These are phyloP conservation scores for Sorex maritimensis DNA, from an alignment of 2,797 vertebrate species.

Conservation along the genomic window DNA sequence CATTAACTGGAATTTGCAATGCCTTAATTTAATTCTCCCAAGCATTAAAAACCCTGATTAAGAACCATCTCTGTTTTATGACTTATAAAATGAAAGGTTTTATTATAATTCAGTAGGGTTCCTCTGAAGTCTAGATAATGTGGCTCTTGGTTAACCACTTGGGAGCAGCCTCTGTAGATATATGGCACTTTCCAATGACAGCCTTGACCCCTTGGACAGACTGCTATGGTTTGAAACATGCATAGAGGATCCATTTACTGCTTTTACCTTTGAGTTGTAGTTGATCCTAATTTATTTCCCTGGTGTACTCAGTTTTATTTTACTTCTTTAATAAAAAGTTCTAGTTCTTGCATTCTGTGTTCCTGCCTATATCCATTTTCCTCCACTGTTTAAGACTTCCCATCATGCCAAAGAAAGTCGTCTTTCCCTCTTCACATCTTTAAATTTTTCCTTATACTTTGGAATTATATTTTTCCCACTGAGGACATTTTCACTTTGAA, in stretches of 20 bases:
- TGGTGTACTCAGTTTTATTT: not conserved
- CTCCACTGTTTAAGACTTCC: not conserved
- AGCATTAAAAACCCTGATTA: slow-evolving; percentile 71
- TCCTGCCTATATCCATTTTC: not conserved
- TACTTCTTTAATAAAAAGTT: not conserved
- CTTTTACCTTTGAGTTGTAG: not conserved
- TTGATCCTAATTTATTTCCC: not conserved
- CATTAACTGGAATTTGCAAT: slow-evolving; percentile 78
- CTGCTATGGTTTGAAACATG: not conserved
- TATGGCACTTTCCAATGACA: not conserved
- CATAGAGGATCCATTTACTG: not conserved
- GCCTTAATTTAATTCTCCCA: slow-evolving; percentile 76
- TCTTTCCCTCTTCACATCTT: not conserved
- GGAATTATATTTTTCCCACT: too few species aligned
- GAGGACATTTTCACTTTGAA: not conserved
- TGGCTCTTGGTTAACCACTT: slow-evolving; percentile 34
- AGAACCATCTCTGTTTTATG: slow-evolving; percentile 73
- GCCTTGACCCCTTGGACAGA: not conserved
- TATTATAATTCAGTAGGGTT: slow-evolving; percentile 29
- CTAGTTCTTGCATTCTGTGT: not conserved
- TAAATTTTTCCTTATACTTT: not conserved
- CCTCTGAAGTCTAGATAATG: not conserved
- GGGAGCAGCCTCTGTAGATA: not conserved
- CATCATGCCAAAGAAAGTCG: not conserved
- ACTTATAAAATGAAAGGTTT: slow-evolving; percentile 63